A percentile compares a stretch with the other conserved stretches of the same genome.
These are phyloP conservation scores for Platycheirus albimanus DNA, from an alignment of 2,888 invertebrate genomes.

Conservation along the genomic window DNA sequence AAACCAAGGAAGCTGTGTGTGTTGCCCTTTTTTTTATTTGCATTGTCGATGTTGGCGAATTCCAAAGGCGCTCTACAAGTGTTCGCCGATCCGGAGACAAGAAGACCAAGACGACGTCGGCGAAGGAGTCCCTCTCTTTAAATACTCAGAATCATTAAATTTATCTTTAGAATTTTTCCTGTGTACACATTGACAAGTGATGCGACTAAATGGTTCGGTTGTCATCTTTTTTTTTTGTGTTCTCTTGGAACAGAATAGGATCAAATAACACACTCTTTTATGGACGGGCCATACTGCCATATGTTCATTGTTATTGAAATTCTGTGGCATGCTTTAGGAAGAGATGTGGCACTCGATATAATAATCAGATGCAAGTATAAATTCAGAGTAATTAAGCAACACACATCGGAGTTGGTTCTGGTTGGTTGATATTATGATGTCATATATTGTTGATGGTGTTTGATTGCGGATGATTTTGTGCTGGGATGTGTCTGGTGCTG, in stretches of 20 bases:
- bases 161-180: conserved; percentile 31
- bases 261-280: conserved; percentile 50
- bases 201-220: conserved; percentile 62
- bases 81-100: conserved; percentile 12
- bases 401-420: neutral
- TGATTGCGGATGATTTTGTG: conserved; percentile 50
- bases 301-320: conserved; percentile 50
- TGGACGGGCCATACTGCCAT: conserved; percentile 31
- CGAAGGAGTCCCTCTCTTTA: neutral
- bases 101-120: too few relatives aligned
- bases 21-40: conserved; percentile 18
- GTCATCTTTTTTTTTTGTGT: conserved; percentile 31
- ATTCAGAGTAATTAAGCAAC: conserved; percentile 54
- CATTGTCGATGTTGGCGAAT: conserved; percentile 13
- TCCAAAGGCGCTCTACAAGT: conserved; percentile 49
- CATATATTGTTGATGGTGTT: conserved; percentile 67
- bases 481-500: too few relatives aligned
- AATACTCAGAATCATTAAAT: conserved; percentile 46
- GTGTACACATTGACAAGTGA: conserved; percentile 58
- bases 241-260: conserved; percentile 17
- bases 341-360: conserved; percentile 3
- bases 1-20: conserved; percentile 28
- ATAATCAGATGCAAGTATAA: conserved; percentile 58
- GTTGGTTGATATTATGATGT: conserved; percentile 43
- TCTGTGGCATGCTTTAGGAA: neutral